Evolutionary conservation across 1,140 invertebrate genomes (phyloP).

Genomic region (Ceratosolen fusciceps): DNA sequence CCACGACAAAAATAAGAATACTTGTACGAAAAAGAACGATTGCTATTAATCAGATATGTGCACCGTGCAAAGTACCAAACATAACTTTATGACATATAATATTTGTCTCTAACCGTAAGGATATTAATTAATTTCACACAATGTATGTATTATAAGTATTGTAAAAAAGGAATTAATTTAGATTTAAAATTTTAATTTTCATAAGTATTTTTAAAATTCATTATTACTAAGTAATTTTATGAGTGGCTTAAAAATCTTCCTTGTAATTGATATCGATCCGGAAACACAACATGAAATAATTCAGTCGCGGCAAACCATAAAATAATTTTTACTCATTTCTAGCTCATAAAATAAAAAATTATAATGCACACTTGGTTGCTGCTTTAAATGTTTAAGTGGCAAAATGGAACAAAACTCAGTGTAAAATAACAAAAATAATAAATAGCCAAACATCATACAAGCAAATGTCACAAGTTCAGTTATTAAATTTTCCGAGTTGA

Average conservation of each 20-base stretch:
- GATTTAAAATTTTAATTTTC: neutral
- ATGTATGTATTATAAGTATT: too few relatives aligned
- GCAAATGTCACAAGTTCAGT: neutral
- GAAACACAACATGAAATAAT: neutral
- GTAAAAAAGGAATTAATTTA: too few relatives aligned
- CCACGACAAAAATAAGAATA: too few relatives aligned
- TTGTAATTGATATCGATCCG: neutral
- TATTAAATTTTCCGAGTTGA: neutral
- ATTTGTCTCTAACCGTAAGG: too few relatives aligned
- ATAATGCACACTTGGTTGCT: neutral
- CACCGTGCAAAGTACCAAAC: too few relatives aligned
- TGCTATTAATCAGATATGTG: too few relatives aligned
- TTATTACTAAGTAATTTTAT: neutral
- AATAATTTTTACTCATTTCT: neutral
- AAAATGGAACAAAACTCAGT: neutral
- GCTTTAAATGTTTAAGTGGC: neutral
- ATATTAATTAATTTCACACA: too few relatives aligned
- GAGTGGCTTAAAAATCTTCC: neutral
- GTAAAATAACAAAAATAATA: neutral
- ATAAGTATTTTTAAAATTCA: neutral
- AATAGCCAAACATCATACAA: neutral
- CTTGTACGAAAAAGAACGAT: too few relatives aligned
- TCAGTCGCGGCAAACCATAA: neutral
- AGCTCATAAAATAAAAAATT: constrained; percentile 9
- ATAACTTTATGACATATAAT: too few relatives aligned